Percentiles rank a stretch among this genome's conserved stretches.
Evolutionary conservation across 1,140 invertebrate species (phyloP).

Genomic region (Chironomus striatipennis): DNA sequence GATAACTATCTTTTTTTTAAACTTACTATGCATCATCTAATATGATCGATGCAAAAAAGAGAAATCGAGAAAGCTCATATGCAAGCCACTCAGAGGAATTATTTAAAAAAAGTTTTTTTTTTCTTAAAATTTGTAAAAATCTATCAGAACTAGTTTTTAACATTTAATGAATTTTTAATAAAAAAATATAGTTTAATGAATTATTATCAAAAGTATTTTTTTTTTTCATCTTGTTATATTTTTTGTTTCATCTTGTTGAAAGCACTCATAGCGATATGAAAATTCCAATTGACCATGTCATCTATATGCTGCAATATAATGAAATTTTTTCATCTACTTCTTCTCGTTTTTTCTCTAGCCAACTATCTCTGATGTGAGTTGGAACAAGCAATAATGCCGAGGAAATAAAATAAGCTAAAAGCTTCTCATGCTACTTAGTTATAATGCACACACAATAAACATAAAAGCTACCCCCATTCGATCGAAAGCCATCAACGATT

Average conservation of each 20-base stretch:
- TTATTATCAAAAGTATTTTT: no score
- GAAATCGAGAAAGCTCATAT: no score
- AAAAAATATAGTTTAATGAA: no score
- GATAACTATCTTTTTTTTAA: neutral
- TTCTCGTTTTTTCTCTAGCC: neutral
- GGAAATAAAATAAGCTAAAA: neutral
- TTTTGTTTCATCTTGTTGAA: neutral
- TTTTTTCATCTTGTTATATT: no score
- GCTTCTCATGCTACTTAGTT: neutral
- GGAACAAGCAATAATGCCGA: no score
- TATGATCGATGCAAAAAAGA: neutral
- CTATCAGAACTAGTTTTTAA: no score
- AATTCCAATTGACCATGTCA: conserved; percentile 12
- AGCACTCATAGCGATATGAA: neutral
- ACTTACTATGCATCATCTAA: neutral
- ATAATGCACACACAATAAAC: neutral
- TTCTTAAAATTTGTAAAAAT: no score
- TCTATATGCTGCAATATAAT: conserved; percentile 8
- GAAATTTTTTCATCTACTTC: no score
- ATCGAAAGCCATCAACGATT: neutral
- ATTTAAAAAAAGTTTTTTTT: no score
- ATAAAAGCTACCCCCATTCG: neutral
- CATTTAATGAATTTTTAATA: no score
- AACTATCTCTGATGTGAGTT: neutral
- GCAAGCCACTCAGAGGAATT: no score